These are phyloP conservation scores for Drosophila tanythrix DNA, from an alignment of 2,888 invertebrate genomes.

Conservation along the genomic window DNA sequence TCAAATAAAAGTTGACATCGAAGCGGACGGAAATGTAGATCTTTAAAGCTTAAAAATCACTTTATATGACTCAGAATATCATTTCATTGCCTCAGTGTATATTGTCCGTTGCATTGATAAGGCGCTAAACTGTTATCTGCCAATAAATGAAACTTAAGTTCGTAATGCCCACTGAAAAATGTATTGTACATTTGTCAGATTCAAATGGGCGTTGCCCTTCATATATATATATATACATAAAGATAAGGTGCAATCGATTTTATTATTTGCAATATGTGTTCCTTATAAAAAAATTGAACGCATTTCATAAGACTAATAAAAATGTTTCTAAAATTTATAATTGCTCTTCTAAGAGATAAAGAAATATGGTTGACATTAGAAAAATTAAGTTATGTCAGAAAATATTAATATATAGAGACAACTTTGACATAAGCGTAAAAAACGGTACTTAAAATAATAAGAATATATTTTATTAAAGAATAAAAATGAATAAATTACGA, in stretches of 20 bases:
- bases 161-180: slow-evolving; percentile 1
- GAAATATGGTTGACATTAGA: background rate
- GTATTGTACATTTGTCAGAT: background rate
- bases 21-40: background rate
- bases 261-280: background rate
- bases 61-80: background rate
- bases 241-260: background rate
- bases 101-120: background rate
- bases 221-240: background rate
- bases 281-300: background rate
- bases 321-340: background rate
- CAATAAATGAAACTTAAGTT: background rate
- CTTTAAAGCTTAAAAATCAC: no score
- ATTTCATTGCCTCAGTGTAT: background rate
- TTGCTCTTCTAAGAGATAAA: background rate
- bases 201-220: background rate
- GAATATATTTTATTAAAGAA: background rate
- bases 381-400: background rate
- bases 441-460: background rate
- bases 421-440: background rate
- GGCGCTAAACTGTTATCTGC: background rate
- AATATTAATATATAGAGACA: background rate
- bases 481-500: background rate
- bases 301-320: background rate
- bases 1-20: background rate